Percentiles rank a stretch among this genome's conserved stretches.
phyloP scores from a whole-genome alignment of 2,888 invertebrate species.

The Ichneumoninae sp. region DNA sequence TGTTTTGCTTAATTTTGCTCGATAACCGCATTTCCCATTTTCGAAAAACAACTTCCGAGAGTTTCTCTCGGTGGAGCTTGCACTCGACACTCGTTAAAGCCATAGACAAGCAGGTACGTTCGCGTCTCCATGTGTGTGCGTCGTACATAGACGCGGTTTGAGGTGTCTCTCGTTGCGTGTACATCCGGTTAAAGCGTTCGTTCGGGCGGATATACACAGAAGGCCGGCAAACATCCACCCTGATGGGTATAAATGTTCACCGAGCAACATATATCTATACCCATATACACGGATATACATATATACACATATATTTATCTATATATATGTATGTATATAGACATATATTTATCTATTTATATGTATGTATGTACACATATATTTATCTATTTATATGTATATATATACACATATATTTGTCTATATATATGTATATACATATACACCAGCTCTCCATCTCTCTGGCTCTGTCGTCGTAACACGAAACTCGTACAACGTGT shows the following conservation, averaged over 20 bases:
- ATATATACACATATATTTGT: neutral
- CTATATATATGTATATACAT: neutral
- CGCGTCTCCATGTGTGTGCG: neutral
- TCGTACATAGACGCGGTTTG: slow-evolving; percentile 53
- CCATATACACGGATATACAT: neutral
- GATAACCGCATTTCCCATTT: slow-evolving; percentile 8
- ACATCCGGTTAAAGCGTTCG: slow-evolving; percentile 44
- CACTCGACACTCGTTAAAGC: slow-evolving; percentile 57
- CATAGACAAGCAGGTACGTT: slow-evolving; percentile 4
- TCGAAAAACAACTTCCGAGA: slow-evolving; percentile 23
- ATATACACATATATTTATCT: neutral
- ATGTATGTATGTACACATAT: no score
- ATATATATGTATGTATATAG: neutral
- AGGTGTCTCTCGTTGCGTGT: slow-evolving; percentile 55
- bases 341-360: no score
- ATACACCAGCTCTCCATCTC: neutral
- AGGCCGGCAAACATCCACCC: slow-evolving; percentile 44
- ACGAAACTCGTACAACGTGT: slow-evolving; percentile 68
- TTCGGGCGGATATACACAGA: slow-evolving; percentile 24
- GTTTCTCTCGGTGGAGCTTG: neutral
- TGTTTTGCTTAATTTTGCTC: neutral
- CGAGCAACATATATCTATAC: neutral
- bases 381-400: no score
- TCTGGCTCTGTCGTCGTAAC: slow-evolving; percentile 66
- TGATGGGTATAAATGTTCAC: slow-evolving; percentile 41